Conservation (phyloP, 2,113 vertebrate genomes). For the Rhea pennata region DNA sequence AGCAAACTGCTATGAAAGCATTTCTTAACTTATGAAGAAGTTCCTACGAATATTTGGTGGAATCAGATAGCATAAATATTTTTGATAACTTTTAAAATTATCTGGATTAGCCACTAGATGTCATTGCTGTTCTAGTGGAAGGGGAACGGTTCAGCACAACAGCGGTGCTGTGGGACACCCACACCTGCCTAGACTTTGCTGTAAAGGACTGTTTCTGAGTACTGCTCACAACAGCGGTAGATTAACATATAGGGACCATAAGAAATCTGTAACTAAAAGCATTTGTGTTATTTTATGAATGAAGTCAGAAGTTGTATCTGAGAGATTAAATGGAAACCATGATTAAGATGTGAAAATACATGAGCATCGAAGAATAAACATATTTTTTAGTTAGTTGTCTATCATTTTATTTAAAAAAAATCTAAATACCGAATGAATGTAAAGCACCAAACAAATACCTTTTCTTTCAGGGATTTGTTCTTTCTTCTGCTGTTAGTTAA, state of each 20-base stretch:
- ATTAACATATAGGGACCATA: rapidly evolving
- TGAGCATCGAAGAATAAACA: neutral
- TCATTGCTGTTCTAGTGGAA: neutral
- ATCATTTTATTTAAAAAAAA: neutral
- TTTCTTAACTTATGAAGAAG: neutral
- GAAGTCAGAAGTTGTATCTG: neutral
- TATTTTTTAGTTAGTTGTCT: neutral
- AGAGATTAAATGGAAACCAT: neutral
- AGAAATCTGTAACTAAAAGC: rapidly evolving
- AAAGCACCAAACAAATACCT: neutral
- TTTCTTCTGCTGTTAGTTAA: neutral
- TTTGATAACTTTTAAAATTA: rapidly evolving
- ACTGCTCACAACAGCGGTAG: rapidly evolving
- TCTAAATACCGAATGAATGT: neutral
- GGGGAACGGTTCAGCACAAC: rapidly evolving
- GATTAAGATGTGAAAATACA: neutral
- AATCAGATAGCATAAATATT: neutral
- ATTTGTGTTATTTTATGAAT: neutral
- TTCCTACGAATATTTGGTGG: no score
- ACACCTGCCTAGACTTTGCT: no score
- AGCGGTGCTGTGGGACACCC: no score
- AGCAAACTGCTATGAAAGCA: neutral
- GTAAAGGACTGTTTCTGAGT: neutral
- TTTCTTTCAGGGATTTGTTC: neutral
- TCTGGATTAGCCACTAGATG: neutral